These are phyloP conservation scores for Chaetoderma sp. DNA, from an alignment of 2,888 invertebrate genomes.

Conservation along the genomic window DNA sequence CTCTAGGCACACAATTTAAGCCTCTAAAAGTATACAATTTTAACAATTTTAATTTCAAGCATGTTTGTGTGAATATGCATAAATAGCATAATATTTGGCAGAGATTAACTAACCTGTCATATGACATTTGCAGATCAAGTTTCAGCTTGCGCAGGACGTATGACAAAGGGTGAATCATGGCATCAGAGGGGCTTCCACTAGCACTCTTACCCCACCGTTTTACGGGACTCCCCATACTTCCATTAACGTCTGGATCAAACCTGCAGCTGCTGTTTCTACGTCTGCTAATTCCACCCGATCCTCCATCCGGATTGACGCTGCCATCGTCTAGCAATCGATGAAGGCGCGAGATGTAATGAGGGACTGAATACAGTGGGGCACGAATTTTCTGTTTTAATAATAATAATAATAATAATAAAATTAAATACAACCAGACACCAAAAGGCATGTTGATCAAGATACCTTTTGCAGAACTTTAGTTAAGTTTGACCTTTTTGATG, in stretches of 20 bases:
- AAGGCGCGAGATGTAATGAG: slow-evolving; percentile 50
- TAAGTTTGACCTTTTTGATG: no score
- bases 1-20: no score
- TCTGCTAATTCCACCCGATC: slow-evolving; percentile 25
- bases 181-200: slow-evolving; percentile 83
- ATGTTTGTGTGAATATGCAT: no score
- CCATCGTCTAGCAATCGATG: slow-evolving; percentile 40
- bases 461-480: no score
- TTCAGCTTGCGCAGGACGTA: slow-evolving; percentile 88
- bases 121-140: slow-evolving; percentile 86
- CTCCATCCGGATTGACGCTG: slow-evolving; percentile 10
- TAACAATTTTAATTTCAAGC: no score
- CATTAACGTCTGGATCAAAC: no score
- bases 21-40: no score
- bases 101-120: slow-evolving; percentile 80
- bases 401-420: neutral
- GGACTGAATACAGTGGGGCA: slow-evolving; percentile 49
- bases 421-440: no score
- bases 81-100: no score
- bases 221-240: neutral
- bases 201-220: slow-evolving; percentile 38
- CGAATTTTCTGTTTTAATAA: slow-evolving; percentile 46
- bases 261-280: slow-evolving; percentile 2
- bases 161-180: slow-evolving; percentile 92
- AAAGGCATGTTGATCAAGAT: no score